phyloP scores from a whole-genome alignment of 2,113 vertebrate species.

The Lipotes vexillifer region DNA sequence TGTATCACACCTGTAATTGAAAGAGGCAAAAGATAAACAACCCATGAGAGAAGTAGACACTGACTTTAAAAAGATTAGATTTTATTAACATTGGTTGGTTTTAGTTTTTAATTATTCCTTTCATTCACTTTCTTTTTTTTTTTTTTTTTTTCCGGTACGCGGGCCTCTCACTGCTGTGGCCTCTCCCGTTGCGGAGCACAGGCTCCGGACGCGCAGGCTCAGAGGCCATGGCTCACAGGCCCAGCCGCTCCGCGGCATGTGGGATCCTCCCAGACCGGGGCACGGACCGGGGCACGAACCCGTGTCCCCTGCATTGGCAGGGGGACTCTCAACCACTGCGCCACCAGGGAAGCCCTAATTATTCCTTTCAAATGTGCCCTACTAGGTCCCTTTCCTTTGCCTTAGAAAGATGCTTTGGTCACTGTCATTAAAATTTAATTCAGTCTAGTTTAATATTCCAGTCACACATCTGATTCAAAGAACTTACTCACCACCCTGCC shows the following conservation, averaged over 20 bases:
- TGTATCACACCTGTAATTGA: background rate
- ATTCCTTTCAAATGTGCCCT: background rate
- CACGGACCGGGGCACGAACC: no score
- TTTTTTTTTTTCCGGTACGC: no score
- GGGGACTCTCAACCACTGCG: no score
- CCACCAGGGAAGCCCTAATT: background rate
- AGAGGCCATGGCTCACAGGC: no score
- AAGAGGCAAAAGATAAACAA: background rate
- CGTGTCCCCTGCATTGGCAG: no score
- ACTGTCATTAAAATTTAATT: background rate
- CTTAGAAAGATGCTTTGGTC: background rate
- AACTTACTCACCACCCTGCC: background rate
- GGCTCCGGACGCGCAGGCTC: no score
- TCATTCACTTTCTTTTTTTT: background rate
- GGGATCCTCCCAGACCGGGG: no score
- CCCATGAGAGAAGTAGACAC: background rate
- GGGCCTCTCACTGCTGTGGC: no score
- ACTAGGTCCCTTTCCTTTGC: background rate
- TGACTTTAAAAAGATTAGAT: background rate
- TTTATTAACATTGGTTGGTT: background rate
- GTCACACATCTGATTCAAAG: background rate
- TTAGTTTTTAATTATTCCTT: background rate
- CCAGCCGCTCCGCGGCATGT: no score
- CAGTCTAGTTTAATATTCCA: background rate
- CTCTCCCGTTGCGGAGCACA: no score